Conservation (phyloP, 2,888 invertebrate genomes). For the Melanostoma scalare region DNA sequence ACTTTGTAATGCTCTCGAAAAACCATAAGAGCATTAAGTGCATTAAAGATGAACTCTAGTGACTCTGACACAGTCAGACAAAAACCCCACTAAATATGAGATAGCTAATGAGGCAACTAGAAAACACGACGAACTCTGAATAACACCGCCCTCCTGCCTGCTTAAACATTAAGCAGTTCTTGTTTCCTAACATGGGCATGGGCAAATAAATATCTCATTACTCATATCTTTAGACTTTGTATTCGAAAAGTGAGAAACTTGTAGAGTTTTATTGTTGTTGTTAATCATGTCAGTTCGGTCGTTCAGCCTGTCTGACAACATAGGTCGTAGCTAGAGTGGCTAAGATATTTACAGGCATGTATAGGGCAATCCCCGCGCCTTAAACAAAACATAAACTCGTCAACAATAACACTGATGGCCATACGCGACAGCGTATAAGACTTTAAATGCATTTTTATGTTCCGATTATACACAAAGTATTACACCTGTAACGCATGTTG, state of each 20-base stretch:
- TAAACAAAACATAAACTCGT: conserved; percentile 14
- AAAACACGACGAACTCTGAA: conserved; percentile 3
- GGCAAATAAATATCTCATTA: conserved; percentile 57
- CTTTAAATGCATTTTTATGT: conserved; percentile 32
- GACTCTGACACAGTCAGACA: too few relatives aligned
- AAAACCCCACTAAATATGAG: too few relatives aligned
- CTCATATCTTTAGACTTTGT: conserved; percentile 61
- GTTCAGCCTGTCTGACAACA: background rate
- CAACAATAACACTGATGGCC: background rate
- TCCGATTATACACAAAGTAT: conserved; percentile 13
- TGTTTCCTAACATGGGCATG: conserved; percentile 29
- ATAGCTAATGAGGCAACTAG: too few relatives aligned
- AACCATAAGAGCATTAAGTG: too few relatives aligned
- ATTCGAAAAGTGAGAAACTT: conserved; percentile 34
- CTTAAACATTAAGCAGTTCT: background rate
- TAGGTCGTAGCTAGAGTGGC: background rate
- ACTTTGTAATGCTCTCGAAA: too few relatives aligned
- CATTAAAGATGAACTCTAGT: too few relatives aligned
- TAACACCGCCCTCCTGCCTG: background rate
- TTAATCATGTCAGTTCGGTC: background rate
- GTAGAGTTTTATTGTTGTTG: background rate
- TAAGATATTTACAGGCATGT: background rate
- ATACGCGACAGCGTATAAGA: conserved; percentile 17
- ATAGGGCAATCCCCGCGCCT: background rate
- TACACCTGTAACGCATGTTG: conserved; percentile 29